These are phyloP conservation scores for Linyphia triangularis DNA, from an alignment of 2,888 invertebrate species.

Conservation along the genomic window DNA sequence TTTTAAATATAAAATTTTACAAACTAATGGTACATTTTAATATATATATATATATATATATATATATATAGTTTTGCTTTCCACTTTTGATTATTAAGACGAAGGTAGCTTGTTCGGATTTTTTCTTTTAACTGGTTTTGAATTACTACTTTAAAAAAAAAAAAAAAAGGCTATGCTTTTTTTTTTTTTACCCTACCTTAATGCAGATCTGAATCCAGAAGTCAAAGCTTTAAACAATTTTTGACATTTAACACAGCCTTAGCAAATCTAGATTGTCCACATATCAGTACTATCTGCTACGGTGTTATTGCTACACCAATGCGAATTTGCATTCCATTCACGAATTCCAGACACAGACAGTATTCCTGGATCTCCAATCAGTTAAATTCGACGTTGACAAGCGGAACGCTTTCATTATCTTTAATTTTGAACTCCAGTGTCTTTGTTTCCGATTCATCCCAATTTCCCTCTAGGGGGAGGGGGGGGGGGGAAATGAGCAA, in stretches of 20 bases:
- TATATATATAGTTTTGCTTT: too few species aligned
- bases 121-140: neutral
- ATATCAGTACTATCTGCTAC: neutral
- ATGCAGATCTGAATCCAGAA: too few species aligned
- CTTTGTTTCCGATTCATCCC: slow-evolving; percentile 20
- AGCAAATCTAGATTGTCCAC: too few species aligned
- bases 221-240: too few species aligned
- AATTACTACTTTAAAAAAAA: neutral
- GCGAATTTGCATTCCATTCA: neutral
- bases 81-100: too few species aligned
- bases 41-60: too few species aligned
- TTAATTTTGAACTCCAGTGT: neutral
- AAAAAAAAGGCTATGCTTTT: neutral
- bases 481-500: too few species aligned
- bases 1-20: too few species aligned
- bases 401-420: slow-evolving; percentile 7
- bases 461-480: neutral
- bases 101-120: neutral
- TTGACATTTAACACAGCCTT: too few species aligned
- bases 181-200: neutral
- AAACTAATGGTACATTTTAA: too few species aligned
- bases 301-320: neutral
- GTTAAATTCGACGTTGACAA: neutral
- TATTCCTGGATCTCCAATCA: neutral
- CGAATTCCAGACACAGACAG: neutral